Evolutionary conservation across 1,140 invertebrate species (phyloP), one percentile per base, ranked within the genome.

Genomic region (Hyposmocoma kahamanoa): DNA sequence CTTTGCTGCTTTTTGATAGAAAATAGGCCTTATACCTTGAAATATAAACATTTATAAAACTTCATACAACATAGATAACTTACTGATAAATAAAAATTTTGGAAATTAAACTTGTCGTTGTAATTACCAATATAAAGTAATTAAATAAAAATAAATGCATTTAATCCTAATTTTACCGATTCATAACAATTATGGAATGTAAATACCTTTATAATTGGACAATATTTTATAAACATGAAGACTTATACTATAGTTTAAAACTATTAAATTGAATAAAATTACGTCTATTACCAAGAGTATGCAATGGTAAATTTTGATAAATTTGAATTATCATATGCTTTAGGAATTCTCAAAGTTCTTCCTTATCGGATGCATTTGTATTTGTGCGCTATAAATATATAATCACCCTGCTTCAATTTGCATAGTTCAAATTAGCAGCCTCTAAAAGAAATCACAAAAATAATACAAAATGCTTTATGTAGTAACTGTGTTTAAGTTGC

Each of bases 351-450:
- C 24, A 26, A 11, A 5, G 24, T 26, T 26, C 11, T 26, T 11
- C 24, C 24, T 22, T 50, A 47, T 20, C 39, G 43, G 43, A 44
- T 13, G 34, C 20, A 13, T 19, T 43, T 47, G 48, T 32, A 47
- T 53, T 67, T 71, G 68, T 71, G 68, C 68, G 68, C 65, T 65
- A 59, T 56, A 44, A 44, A 58, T 55, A 59, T 65, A 59, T 47
- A 42, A 50, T 56, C 62, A 71, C 62, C 65, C 65, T 71, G 65
- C 59, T 56, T 70, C 41, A 51, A 62, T 49, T 59, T 32, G 15
- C 45, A 41, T n/a, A 26, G 11, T 26, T 26, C 24, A 26, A 11
- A 36, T n/a, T 36, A 36, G 32, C 32, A 15, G 32, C 32, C 32
- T 36, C 32, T 36, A 17, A 36, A 36, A 36, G 19, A 44, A 19